Base-by-base conservation (phyloP, 2,888 invertebrate species). In the Drosophila yooni region DNA sequence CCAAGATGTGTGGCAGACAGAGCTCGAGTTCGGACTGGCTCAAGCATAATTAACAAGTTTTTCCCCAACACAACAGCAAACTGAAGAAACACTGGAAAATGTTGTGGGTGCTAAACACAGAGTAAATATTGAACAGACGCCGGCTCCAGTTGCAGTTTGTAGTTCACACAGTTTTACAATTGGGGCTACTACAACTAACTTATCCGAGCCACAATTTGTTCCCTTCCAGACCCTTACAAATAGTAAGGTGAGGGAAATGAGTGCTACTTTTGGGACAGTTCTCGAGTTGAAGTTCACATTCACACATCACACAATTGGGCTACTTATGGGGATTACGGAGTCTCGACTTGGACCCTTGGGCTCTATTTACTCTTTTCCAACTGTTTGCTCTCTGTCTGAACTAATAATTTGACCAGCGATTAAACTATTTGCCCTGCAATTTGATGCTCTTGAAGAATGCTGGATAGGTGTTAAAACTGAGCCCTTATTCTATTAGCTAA, bases 1-100 rank as follows among this genome's bases (percentile, higher is more conserved):
- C 68, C 62, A 79, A 70, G 82, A 67, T 65, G 72, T 60, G 65
- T 48, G 52, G 56, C 67, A 40, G 50, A 65, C 65, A 71, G 74
- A 31, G 15, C 10, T 40, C 36, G 38, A 38, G 56, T 29, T 60
- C 18, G 36, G 67, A 60, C 66, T 38, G 60, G 52, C 74, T 81
- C 62, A 61, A 78, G 76, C 77, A 78, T 87, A 86, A 86, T 86
- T 86, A 86, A 89, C 86, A 89, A 89, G 86, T 86, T 84, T 81
- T 81, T 72, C 67, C 60, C 57, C 73, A 56, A 38, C 15, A 36
- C 36, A 54, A 54, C 74, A 65, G 10, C 62, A 25, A 60, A 38
- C 63, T 31, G 46, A 59, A 13, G 38, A 58, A 69, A 69, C 69
- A 61, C 77, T 62, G 85, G 66, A 84, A 89, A 81, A 83, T 76